phyloP scores from a whole-genome alignment of 2,797 vertebrate genomes.

The Microctenopoma lineatum region DNA sequence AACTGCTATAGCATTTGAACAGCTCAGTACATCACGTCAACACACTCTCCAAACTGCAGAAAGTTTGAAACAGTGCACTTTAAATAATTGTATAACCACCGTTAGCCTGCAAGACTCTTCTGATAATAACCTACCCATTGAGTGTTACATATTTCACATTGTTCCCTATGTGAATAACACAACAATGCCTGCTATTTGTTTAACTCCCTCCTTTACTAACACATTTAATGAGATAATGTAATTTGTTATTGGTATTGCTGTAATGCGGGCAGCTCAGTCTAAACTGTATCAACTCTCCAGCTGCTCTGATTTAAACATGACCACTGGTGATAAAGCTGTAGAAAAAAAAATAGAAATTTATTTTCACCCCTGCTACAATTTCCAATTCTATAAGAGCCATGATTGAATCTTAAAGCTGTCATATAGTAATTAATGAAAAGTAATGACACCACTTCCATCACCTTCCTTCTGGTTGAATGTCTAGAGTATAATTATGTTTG shows the following conservation, averaged over 20 bases:
- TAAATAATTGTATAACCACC: constrained; percentile 25
- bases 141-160: background rate
- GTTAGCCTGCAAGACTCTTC: constrained; percentile 6
- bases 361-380: no score
- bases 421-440: constrained; percentile 69
- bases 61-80: constrained; percentile 1
- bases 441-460: constrained; percentile 60
- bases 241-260: constrained; percentile 19
- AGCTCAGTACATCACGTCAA: constrained; percentile 9
- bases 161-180: background rate
- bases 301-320: constrained; percentile 25
- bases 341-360: no score
- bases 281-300: constrained; percentile 32
- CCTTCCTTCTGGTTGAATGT: constrained; percentile 51
- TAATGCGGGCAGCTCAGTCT: constrained; percentile 44
- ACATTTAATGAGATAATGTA: constrained; percentile 40
- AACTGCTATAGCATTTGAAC: background rate
- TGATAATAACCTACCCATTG: constrained; percentile 27
- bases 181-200: constrained; percentile 50
- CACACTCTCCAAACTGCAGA: constrained; percentile 4
- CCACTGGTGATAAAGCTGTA: constrained; percentile 6
- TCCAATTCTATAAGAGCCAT: no score
- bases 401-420: constrained; percentile 46
- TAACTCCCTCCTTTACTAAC: constrained; percentile 14
- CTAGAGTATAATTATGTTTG: constrained; percentile 57